Evolutionary conservation across 1,140 invertebrate genomes (phyloP).

Genomic region (Vanessa atalanta): DNA sequence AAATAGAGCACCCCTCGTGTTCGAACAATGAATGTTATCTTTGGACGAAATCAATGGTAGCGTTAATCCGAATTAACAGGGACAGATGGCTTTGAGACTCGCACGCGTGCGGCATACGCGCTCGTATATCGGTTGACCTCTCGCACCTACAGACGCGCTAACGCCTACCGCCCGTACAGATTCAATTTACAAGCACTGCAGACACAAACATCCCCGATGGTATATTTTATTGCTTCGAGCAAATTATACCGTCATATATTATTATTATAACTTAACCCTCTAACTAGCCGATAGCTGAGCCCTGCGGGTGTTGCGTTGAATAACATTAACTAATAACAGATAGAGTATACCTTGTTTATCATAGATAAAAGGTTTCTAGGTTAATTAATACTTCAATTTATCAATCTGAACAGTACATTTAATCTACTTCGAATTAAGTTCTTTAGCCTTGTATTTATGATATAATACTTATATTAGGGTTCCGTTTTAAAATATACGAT

Average conservation of each 20-base stretch:
- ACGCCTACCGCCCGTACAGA: slow-evolving; percentile 39
- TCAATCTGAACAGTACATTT: neutral
- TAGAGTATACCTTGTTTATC: neutral
- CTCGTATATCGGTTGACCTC: slow-evolving; percentile 60
- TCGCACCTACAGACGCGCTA: slow-evolving; percentile 27
- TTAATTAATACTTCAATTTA: neutral
- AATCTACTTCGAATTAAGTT: neutral
- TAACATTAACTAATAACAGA: slow-evolving; percentile 9
- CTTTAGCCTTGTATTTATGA: too few species aligned
- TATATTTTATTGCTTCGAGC: slow-evolving; percentile 45
- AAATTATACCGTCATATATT: slow-evolving; percentile 43
- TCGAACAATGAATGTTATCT: slow-evolving; percentile 46
- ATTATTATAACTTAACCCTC: slow-evolving; percentile 27
- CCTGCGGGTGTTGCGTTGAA: slow-evolving; percentile 17
- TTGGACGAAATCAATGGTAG: slow-evolving; percentile 53
- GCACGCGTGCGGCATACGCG: slow-evolving; percentile 38
- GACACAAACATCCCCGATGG: slow-evolving; percentile 22
- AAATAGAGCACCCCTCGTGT: slow-evolving; percentile 44
- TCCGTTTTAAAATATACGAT: neutral
- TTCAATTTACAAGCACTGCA: slow-evolving; percentile 20
- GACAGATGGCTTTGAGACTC: slow-evolving; percentile 52
- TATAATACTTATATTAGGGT: neutral
- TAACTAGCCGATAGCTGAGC: slow-evolving; percentile 3
- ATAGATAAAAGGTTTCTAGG: neutral
- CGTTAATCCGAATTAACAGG: slow-evolving; percentile 63